A percentile compares a stretch with the other conserved stretches of the same genome.
Conservation (phyloP, 2,113 vertebrate species). For the Sphaerodactylus townsendi region DNA sequence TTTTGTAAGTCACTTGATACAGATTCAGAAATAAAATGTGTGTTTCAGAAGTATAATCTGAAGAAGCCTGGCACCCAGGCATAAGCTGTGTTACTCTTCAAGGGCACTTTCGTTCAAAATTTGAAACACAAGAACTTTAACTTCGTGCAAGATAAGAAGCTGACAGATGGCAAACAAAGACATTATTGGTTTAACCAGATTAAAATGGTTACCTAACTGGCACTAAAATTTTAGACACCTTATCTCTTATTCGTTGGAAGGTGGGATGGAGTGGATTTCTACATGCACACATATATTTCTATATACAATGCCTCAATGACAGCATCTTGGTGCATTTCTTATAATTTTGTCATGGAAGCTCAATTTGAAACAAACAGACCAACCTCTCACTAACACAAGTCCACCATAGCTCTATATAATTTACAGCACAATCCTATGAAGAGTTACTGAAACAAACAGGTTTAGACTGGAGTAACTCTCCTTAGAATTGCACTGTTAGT, state of each 20-base stretch:
- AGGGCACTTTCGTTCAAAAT: constrained; percentile 46
- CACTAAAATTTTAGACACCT: background rate
- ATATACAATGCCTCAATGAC: background rate
- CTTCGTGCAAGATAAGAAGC: constrained; percentile 42
- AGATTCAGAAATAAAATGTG: background rate
- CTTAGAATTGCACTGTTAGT: background rate
- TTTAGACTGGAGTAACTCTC: too few relatives aligned
- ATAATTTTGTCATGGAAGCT: background rate
- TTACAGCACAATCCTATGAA: too few relatives aligned
- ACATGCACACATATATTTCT: background rate
- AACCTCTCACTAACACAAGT: background rate
- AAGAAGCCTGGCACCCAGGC: background rate
- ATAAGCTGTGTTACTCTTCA: constrained; percentile 4
- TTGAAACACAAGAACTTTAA: constrained; percentile 39
- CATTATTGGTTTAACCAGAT: constrained; percentile 29
- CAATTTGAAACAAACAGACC: too few relatives aligned
- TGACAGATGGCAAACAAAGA: constrained; percentile 50
- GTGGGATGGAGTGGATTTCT: background rate
- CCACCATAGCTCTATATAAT: background rate
- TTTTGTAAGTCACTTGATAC: background rate
- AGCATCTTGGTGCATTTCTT: background rate
- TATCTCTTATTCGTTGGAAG: too few relatives aligned
- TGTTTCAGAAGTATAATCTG: background rate
- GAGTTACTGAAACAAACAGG: too few relatives aligned
- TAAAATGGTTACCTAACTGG: constrained; percentile 38